Evolutionary conservation across 2,888 invertebrate genomes (phyloP).

Genomic region (Rotaria magnacalcarata): DNA sequence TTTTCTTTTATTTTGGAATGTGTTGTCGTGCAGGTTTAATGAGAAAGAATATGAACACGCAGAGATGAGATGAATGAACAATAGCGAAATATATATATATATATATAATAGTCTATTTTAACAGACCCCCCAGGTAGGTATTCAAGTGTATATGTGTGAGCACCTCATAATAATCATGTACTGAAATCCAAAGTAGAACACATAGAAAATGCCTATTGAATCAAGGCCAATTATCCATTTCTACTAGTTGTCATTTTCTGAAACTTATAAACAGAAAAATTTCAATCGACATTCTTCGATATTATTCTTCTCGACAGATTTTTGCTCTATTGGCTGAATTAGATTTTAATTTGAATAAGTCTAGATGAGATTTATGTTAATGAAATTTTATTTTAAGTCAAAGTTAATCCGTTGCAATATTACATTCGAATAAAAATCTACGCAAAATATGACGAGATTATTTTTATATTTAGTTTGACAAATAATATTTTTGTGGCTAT

Average conservation of each 20-base stretch:
- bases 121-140: conserved; percentile 6
- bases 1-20: conserved; percentile 12
- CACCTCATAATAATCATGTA: conserved; percentile 15
- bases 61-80: conserved; percentile 29
- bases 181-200: neutral
- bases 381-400: neutral
- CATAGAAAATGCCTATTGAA: neutral
- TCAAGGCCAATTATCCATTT: neutral
- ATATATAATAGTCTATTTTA: neutral
- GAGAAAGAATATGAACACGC: conserved; percentile 17
- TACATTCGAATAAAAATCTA: too few relatives aligned
- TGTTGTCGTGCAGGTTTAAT: conserved; percentile 3
- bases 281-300: neutral
- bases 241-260: neutral
- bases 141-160: conserved; percentile 26
- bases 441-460: too few relatives aligned
- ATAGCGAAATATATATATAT: neutral
- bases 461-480: neutral
- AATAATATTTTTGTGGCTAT: neutral
- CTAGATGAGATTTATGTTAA: neutral
- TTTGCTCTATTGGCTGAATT: neutral
- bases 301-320: neutral
- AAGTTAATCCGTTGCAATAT: neutral
- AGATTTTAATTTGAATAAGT: neutral
- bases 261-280: neutral